These are phyloP conservation scores for Rhinolophus ferrumequinum DNA, from an alignment of 2,113 vertebrate genomes.

Conservation along the genomic window DNA sequence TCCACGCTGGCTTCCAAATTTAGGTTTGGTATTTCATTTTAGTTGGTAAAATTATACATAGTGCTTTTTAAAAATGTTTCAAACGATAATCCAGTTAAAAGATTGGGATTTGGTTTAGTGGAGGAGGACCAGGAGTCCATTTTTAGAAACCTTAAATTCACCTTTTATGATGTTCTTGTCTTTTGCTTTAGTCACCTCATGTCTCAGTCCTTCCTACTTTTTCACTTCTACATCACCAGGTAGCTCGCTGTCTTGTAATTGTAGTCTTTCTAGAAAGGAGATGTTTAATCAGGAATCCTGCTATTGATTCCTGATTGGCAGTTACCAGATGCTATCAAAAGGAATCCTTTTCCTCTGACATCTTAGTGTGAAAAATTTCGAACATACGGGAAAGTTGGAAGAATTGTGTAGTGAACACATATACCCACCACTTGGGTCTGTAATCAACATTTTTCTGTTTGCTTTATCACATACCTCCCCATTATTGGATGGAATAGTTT, in stretches of 20 bases:
- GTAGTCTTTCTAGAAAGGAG: constrained; percentile 42
- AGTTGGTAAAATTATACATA: not conserved
- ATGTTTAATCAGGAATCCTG: constrained; percentile 37
- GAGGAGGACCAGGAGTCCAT: constrained; percentile 59
- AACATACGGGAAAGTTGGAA: not conserved
- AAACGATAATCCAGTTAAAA: not conserved
- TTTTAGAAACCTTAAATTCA: constrained; percentile 65
- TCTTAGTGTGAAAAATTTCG: not conserved
- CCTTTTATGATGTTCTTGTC: constrained; percentile 38
- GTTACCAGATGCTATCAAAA: not conserved
- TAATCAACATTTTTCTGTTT: not conserved
- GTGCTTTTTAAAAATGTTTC: not conserved
- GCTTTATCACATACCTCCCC: not conserved
- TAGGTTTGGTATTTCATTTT: not conserved
- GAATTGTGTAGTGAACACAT: not conserved
- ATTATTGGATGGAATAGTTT: not conserved
- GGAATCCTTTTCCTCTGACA: not conserved
- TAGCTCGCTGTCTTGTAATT: constrained; percentile 30
- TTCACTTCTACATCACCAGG: constrained; percentile 34
- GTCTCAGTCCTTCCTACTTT: constrained; percentile 60
- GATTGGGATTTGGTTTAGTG: constrained; percentile 63
- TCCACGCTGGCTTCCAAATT: not conserved
- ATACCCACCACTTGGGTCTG: not conserved
- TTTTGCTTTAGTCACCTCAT: constrained; percentile 45
- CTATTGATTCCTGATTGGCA: not conserved